Percentiles rank a stretch among this genome's conserved stretches.
These are phyloP conservation scores for Latheticus oryzae DNA, from an alignment of 2,888 invertebrate genomes.

Conservation along the genomic window DNA sequence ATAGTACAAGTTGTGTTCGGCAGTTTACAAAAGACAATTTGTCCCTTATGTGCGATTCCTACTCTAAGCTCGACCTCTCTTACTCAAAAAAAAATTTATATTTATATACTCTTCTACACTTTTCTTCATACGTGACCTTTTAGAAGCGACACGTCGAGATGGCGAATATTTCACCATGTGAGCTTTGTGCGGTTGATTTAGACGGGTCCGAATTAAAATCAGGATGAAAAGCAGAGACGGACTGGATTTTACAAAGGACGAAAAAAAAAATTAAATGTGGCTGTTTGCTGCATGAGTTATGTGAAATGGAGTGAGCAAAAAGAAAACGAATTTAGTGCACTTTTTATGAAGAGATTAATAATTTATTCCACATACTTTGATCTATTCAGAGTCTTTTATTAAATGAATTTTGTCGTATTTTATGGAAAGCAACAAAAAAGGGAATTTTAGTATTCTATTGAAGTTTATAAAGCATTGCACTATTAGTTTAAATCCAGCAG, in stretches of 20 bases:
- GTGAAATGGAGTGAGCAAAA: background rate
- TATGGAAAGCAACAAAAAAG: too few relatives aligned
- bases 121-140: slow-evolving; percentile 34
- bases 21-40: slow-evolving; percentile 44
- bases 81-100: slow-evolving; percentile 30
- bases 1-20: slow-evolving; percentile 46
- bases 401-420: too few relatives aligned
- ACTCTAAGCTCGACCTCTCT: slow-evolving; percentile 27
- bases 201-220: slow-evolving; percentile 12
- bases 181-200: slow-evolving; percentile 20
- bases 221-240: slow-evolving; percentile 9
- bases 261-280: background rate
- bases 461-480: too few relatives aligned
- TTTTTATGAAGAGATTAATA: slow-evolving; percentile 7
- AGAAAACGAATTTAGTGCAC: too few relatives aligned
- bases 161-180: slow-evolving; percentile 14
- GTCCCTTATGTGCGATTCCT: slow-evolving; percentile 46
- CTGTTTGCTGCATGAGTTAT: slow-evolving; percentile 6
- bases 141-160: slow-evolving; percentile 10
- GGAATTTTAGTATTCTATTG: too few relatives aligned
- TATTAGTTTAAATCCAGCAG: too few relatives aligned
- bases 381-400: too few relatives aligned
- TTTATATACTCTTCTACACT: slow-evolving; percentile 21
- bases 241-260: slow-evolving; percentile 10
- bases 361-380: too few relatives aligned